A percentile compares a stretch with the other conserved stretches of the same genome.
phyloP scores from a whole-genome alignment of 1,140 invertebrate genomes.

The Calosoma granatense region DNA sequence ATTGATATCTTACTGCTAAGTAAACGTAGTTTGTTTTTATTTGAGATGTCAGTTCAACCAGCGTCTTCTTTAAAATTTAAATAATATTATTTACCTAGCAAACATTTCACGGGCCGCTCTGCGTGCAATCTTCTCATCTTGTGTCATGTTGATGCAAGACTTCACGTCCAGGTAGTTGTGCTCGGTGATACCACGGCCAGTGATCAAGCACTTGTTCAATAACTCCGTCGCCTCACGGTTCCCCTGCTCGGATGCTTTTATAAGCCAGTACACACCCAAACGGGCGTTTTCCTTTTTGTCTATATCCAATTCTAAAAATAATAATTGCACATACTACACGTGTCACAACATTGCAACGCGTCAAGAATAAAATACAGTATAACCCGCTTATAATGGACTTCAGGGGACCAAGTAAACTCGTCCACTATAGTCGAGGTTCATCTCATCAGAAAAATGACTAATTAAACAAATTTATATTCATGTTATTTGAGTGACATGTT shows the following conservation, averaged over 20 bases:
- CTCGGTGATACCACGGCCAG: conserved; percentile 66
- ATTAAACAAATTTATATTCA: no score
- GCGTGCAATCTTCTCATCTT: conserved; percentile 74
- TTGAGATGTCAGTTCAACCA: no score
- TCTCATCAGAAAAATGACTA: no score
- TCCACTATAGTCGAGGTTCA: no score
- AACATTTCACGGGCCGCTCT: conserved; percentile 77
- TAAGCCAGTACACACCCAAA: conserved; percentile 75
- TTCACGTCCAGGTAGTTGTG: conserved; percentile 75
- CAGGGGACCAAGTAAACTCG: no score
- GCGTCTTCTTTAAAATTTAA: no score
- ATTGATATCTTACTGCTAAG: no score
- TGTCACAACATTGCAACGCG: neutral
- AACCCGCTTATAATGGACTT: no score
- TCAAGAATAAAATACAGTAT: no score
- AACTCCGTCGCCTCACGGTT: conserved; percentile 75
- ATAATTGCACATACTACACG: conserved; percentile 11
- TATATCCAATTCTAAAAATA: conserved; percentile 37
- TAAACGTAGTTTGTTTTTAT: no score
- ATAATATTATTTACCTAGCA: conserved; percentile 50
- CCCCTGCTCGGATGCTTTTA: conserved; percentile 81
- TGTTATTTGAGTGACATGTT: no score
- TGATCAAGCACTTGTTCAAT: conserved; percentile 64
- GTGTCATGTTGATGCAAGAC: conserved; percentile 68
- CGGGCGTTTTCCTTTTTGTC: conserved; percentile 53